phyloP scores from a whole-genome alignment of 2,888 invertebrate species.

The Oxycera nigricornis region DNA sequence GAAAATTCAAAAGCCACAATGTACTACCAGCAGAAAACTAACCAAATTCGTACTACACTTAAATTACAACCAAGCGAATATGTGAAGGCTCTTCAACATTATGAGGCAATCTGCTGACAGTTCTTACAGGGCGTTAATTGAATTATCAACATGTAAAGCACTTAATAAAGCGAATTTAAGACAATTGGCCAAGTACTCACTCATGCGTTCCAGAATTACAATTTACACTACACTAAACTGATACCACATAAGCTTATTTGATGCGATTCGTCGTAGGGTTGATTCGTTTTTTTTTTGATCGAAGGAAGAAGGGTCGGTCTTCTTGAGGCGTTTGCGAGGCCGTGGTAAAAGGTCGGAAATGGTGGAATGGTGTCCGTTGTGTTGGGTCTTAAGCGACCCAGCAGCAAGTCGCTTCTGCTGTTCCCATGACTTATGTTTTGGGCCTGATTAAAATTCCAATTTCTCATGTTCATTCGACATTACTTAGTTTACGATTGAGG shows the following conservation, averaged over 20 bases:
- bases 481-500: constrained; percentile 24
- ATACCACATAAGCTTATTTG: constrained; percentile 30
- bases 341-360: constrained; percentile 25
- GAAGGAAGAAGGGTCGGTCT: constrained; percentile 14
- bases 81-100: constrained; percentile 8
- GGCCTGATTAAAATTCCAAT: constrained; percentile 34
- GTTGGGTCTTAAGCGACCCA: constrained; percentile 7
- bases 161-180: constrained; percentile 46
- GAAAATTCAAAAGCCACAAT: too few relatives aligned
- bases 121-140: constrained; percentile 40
- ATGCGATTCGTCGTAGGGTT: background rate
- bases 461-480: constrained; percentile 36
- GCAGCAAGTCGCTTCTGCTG: constrained; percentile 8
- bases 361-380: constrained; percentile 6
- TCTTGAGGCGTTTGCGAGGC: background rate
- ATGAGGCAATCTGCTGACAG: constrained; percentile 6
- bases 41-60: background rate
- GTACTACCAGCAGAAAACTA: background rate
- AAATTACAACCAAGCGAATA: background rate
- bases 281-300: constrained; percentile 13
- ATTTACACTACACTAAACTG: constrained; percentile 36
- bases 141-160: constrained; percentile 41
- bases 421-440: constrained; percentile 28
- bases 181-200: constrained; percentile 44
- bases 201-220: constrained; percentile 21